A percentile compares a stretch with the other conserved stretches of the same genome.
Conservation (phyloP, 2,113 vertebrate genomes). For the Bombycilla garrulus region DNA sequence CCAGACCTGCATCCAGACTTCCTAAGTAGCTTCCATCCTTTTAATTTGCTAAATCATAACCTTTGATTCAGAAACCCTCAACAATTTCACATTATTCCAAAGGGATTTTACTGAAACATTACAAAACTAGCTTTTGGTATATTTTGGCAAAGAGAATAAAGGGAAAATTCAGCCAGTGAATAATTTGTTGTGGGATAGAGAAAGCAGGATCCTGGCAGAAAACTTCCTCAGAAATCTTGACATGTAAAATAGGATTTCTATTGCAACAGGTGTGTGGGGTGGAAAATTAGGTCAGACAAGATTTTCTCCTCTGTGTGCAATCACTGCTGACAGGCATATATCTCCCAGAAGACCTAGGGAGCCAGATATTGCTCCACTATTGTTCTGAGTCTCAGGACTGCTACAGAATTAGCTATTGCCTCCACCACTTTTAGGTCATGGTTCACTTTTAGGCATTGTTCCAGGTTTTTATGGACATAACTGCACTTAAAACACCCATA, state of each 20-base stretch:
- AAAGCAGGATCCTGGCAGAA: slow-evolving; percentile 1
- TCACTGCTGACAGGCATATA: neutral
- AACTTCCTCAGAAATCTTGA: neutral
- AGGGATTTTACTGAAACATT: neutral
- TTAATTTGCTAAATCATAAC: slow-evolving; percentile 1
- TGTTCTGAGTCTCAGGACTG: neutral
- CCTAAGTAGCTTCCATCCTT: neutral
- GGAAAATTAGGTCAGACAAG: neutral
- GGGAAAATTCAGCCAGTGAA: neutral
- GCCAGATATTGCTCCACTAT: neutral
- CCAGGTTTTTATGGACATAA: neutral
- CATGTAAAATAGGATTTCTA: neutral
- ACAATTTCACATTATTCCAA: neutral
- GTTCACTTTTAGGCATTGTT: neutral
- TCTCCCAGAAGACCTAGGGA: neutral
- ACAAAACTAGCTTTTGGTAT: neutral
- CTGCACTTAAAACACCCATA: neutral
- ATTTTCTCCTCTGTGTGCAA: neutral
- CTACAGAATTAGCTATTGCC: neutral
- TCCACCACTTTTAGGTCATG: neutral
- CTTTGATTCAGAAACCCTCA: neutral
- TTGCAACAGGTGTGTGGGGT: neutral
- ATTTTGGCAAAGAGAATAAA: slow-evolving; percentile 18
- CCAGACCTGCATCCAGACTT: neutral
- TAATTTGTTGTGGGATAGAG: neutral